These are phyloP conservation scores for Ricordea florida DNA, from an alignment of 92 coral and sea anemone genomes.

Conservation along the genomic window DNA sequence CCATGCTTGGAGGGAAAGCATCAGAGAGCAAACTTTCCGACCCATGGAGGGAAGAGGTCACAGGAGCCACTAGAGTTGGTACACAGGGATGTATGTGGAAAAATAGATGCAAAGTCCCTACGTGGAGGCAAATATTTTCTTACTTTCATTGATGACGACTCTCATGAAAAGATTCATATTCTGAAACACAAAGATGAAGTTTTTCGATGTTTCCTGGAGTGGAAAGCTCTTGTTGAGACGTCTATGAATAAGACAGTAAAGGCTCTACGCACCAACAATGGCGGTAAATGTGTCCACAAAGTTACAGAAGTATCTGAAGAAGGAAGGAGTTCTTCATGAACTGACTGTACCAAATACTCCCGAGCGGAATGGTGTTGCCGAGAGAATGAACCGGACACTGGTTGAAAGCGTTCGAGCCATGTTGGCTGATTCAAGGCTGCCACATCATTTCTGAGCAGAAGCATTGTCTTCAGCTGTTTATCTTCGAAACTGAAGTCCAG, in stretches of 20 bases:
- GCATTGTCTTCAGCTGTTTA: conserved; percentile 61
- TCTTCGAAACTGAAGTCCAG: conserved; percentile 49
- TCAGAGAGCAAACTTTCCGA: conserved; percentile 47
- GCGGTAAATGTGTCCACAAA: no score
- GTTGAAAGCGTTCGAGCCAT: conserved; percentile 56
- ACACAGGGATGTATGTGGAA: conserved; percentile 60
- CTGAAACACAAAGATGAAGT: conserved; percentile 52
- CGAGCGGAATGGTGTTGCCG: conserved; percentile 67
- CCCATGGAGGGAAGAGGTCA: conserved; percentile 6
- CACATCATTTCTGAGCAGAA: conserved; percentile 59
- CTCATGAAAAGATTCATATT: conserved; percentile 45
- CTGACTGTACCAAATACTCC: conserved; percentile 53
- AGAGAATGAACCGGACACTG: conserved; percentile 59
- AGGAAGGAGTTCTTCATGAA: conserved; percentile 50
- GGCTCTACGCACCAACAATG: conserved; percentile 33
- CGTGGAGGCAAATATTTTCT: conserved; percentile 55
- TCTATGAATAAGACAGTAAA: conserved; percentile 26
- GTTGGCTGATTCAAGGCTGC: conserved; percentile 56
- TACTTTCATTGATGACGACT: conserved; percentile 53
- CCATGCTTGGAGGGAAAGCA: conserved; percentile 49
- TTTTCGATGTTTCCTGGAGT: conserved; percentile 35
- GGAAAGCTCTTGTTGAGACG: conserved; percentile 59
- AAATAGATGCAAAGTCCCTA: conserved; percentile 49
- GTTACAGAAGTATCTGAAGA: background rate
- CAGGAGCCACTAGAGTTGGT: conserved; percentile 47